Conservation (phyloP, 2,113 vertebrate species). For the Pseudorectes ferrugineus region DNA sequence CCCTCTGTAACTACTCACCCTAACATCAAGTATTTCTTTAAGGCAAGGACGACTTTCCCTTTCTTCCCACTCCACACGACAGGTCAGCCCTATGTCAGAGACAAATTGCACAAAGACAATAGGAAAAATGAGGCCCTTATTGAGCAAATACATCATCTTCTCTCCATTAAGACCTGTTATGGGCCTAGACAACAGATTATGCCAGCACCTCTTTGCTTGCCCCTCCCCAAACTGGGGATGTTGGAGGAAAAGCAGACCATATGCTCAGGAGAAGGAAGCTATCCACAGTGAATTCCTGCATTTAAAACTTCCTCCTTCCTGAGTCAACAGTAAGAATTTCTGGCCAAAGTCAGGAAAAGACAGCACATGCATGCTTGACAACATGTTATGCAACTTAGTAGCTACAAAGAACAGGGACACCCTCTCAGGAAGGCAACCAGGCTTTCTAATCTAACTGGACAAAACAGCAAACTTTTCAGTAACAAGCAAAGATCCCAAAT, state of each 20-base stretch:
- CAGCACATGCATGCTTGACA: rapidly evolving
- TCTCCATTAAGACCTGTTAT: neutral
- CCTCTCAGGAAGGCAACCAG: neutral
- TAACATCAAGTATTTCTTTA: neutral
- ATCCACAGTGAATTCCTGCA: neutral
- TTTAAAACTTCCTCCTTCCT: neutral
- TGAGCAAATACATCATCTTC: neutral
- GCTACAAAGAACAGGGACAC: neutral
- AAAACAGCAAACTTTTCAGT: neutral
- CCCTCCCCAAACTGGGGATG: neutral
- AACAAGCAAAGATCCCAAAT: neutral
- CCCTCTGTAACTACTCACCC: neutral
- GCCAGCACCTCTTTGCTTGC: rapidly evolving
- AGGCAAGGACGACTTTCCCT: neutral
- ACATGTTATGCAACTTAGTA: rapidly evolving
- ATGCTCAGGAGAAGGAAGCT: neutral
- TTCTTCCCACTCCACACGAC: rapidly evolving
- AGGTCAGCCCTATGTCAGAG: neutral
- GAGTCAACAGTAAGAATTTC: neutral
- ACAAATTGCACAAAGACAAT: neutral
- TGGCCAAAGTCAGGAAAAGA: neutral
- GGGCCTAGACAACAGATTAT: neutral
- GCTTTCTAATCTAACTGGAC: neutral
- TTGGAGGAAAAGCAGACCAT: neutral
- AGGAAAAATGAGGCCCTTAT: neutral